Evolutionary conservation across 2,888 invertebrate genomes (phyloP).

Genomic region (Caenorhabditis auriculariae): DNA sequence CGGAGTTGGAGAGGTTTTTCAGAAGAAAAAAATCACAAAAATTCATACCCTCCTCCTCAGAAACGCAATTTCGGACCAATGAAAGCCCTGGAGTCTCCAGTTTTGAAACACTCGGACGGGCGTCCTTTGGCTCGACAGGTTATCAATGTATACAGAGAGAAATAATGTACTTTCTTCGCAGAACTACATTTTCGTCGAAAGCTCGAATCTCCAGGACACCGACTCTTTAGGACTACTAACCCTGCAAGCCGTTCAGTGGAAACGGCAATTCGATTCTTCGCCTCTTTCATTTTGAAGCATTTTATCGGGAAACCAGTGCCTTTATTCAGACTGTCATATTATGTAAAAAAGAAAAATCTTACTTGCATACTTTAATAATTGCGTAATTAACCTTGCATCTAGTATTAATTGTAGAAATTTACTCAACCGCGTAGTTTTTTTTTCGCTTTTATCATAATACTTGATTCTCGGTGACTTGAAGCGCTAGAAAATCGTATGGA

Average conservation of each 20-base stretch:
- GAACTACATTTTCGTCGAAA: slow-evolving; percentile 27
- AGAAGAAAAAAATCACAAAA: neutral
- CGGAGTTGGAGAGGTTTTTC: slow-evolving; percentile 29
- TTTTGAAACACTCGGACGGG: slow-evolving; percentile 35
- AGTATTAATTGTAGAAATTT: no score
- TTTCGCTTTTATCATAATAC: no score
- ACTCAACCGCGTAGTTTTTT: no score
- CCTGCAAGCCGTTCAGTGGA: slow-evolving; percentile 27
- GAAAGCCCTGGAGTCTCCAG: slow-evolving; percentile 26
- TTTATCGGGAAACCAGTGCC: neutral
- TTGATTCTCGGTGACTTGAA: no score
- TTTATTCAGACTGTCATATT: no score
- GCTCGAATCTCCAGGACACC: slow-evolving; percentile 5
- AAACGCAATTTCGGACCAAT: slow-evolving; percentile 25
- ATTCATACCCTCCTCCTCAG: slow-evolving; percentile 3
- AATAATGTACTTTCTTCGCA: slow-evolving; percentile 3
- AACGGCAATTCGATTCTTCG: neutral
- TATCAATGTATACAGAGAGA: neutral
- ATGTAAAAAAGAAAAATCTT: neutral
- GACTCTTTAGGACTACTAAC: slow-evolving; percentile 30
- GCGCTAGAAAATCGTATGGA: no score
- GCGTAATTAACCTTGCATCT: no score
- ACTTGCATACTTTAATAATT: no score
- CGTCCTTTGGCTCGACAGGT: slow-evolving; percentile 30
- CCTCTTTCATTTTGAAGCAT: neutral